phyloP scores from a whole-genome alignment of 2,888 invertebrate species.

The Catocala sponsa region DNA sequence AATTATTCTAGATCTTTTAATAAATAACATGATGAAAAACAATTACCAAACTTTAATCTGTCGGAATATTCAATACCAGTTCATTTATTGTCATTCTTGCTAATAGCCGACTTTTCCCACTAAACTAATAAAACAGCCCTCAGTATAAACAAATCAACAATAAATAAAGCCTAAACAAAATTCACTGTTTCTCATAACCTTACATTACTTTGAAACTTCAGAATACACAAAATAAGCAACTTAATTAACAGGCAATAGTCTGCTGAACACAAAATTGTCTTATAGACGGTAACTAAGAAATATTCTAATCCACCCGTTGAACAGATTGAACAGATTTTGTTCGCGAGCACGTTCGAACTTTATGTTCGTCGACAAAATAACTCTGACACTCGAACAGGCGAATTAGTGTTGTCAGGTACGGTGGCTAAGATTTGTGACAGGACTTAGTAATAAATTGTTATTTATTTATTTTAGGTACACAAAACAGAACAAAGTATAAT shows the following conservation, averaged over 20 bases:
- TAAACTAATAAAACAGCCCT: background rate
- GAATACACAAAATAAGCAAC: conserved; percentile 12
- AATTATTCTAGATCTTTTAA: too few species aligned
- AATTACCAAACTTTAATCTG: too few species aligned
- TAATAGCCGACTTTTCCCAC: too few species aligned
- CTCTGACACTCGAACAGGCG: background rate
- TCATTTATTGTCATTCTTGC: too few species aligned
- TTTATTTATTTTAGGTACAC: too few species aligned
- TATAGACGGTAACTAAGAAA: conserved; percentile 7
- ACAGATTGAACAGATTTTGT: conserved; percentile 8
- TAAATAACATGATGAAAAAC: too few species aligned
- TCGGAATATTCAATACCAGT: too few species aligned
- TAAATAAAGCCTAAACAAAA: background rate
- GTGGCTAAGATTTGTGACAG: too few species aligned
- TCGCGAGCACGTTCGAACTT: conserved; percentile 41
- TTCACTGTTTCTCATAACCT: background rate
- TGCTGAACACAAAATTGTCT: conserved; percentile 15
- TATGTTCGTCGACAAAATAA: conserved; percentile 37
- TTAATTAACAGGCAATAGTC: conserved; percentile 43
- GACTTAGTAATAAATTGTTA: too few species aligned
- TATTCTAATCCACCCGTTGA: conserved; percentile 1
- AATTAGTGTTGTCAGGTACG: too few species aligned
- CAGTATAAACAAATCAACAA: conserved; percentile 6
- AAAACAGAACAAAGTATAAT: too few species aligned
- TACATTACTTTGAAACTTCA: background rate